Base-by-base conservation (phyloP, 1,140 invertebrate species). In the Drosophila nannoptera region DNA sequence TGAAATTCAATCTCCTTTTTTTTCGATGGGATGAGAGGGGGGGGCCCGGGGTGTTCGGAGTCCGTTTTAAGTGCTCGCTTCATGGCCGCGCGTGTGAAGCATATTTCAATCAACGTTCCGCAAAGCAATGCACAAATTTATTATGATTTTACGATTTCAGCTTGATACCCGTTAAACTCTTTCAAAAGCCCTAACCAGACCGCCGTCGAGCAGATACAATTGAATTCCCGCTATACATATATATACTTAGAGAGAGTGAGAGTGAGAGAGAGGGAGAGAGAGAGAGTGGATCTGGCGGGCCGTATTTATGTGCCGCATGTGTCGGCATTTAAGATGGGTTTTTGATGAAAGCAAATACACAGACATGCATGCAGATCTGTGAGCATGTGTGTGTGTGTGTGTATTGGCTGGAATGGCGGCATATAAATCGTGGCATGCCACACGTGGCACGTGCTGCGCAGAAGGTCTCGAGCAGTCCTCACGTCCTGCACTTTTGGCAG, bases 301-400 rank as follows among this genome's bases (percentile, higher is more conserved):
- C 54, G 53, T 76, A 67, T 81, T 75, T 83, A 83, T 73, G 76
- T 73, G 73, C 46, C 58, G 66, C 80, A 83, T 83, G 80, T 84
- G 74, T 62, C 53, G 80, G 80, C 80, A 84, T 84, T 83, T 68
- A 76, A 80, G 76, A 83, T 84, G 80, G 78, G 76, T 73, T 83
- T 80, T 73, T 69, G 50, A 69, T 65, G 78, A 56, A 70, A 69
- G 59, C 43, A 75, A 77, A 83, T 84, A 83, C 14, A 43, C 12
- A 43, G 12, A 43, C 14, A 14, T 16, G 14, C 14, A 43, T 7
- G 14, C 14, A 43, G 12, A 43, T 43, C 22, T 22, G 1, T 22
- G 22, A 22, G 22, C 22, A 12, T 14, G n/a, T 42, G 14, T 43
- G 6, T 36, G 7, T 16, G 4, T 14, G 40, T 22, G 14, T 14